Percentiles rank a stretch among this genome's conserved stretches.
Evolutionary conservation across 2,888 invertebrate species (phyloP).

Genomic region (Conomelus anceps): DNA sequence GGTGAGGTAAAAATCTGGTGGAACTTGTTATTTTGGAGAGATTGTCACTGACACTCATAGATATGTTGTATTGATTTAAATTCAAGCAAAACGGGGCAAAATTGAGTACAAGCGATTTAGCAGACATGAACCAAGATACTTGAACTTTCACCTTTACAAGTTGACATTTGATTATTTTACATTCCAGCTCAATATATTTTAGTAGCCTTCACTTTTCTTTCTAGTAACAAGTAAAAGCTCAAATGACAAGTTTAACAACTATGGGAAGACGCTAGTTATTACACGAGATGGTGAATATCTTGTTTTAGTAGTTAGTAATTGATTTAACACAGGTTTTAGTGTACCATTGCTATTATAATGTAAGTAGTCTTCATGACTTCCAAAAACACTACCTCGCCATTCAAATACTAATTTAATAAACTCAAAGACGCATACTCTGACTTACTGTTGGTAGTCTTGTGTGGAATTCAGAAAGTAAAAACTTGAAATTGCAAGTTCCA

Average conservation of each 20-base stretch:
- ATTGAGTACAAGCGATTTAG: too few species aligned
- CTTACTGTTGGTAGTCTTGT: neutral
- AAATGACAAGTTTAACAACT: neutral
- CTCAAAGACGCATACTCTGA: too few species aligned
- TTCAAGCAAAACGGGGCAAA: neutral
- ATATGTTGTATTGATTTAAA: neutral
- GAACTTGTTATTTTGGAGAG: too few species aligned
- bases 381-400: neutral
- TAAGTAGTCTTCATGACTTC: neutral
- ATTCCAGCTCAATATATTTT: neutral
- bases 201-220: neutral
- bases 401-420: neutral
- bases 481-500: neutral
- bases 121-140: too few species aligned
- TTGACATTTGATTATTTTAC: neutral
- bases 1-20: too few species aligned
- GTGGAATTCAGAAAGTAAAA: too few species aligned
- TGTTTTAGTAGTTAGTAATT: neutral
- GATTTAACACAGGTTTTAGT: neutral
- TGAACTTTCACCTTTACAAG: neutral
- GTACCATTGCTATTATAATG: neutral
- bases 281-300: neutral
- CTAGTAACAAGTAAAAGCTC: neutral
- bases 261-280: neutral
- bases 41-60: too few species aligned